These are phyloP conservation scores for Atrina japonica DNA, from an alignment of 2,888 invertebrate genomes.

Conservation along the genomic window DNA sequence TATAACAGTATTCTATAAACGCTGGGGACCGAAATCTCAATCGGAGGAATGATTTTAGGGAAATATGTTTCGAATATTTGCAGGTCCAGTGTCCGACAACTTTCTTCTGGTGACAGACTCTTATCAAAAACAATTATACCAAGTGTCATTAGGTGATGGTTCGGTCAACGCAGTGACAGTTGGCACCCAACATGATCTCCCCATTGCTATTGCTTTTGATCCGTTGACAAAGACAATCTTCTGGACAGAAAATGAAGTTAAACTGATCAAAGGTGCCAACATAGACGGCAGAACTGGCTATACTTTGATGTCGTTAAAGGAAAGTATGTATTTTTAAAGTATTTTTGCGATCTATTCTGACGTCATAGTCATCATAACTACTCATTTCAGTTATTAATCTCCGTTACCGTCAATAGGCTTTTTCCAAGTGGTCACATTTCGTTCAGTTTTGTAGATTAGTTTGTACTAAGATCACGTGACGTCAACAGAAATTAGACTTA, in stretches of 20 bases:
- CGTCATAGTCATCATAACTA: no score
- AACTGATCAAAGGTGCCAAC: conserved; percentile 65
- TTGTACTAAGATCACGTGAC: no score
- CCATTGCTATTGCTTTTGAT: conserved; percentile 92
- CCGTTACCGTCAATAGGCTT: no score
- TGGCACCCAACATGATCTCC: conserved; percentile 83
- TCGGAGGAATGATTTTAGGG: no score
- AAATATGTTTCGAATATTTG: no score
- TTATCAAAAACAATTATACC: conserved; percentile 86
- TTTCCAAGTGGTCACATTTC: no score
- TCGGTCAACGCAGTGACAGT: conserved; percentile 62
- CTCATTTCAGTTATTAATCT: no score
- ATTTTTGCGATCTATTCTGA: no score
- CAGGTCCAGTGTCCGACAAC: conserved; percentile 63
- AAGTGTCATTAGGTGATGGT: conserved; percentile 87
- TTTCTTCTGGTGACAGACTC: conserved; percentile 76
- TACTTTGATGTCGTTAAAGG: conserved; percentile 53
- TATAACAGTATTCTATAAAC: no score
- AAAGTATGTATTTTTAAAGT: conserved; percentile 47
- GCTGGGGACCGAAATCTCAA: no score
- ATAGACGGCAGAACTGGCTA: conserved; percentile 62
- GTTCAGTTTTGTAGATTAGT: no score
- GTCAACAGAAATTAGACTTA: no score
- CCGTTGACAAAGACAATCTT: conserved; percentile 88
- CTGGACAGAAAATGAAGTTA: conserved; percentile 87